Evolutionary conservation across 2,113 vertebrate genomes (phyloP).

Genomic region (Daubentonia madagascariensis): DNA sequence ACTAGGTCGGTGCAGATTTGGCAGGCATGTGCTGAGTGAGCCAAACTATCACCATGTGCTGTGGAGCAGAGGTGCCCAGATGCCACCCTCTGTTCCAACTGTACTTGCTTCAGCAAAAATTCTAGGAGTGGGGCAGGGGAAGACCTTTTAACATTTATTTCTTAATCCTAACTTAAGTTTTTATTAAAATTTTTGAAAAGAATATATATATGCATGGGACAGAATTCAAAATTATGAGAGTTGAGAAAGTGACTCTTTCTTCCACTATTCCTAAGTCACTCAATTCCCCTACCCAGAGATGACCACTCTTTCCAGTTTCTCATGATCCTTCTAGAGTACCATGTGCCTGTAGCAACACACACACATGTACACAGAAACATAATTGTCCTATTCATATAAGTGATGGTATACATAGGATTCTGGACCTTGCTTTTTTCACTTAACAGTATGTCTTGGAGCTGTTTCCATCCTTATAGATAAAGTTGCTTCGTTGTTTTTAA

Average conservation of each 20-base stretch:
- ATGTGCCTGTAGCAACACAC: not conserved
- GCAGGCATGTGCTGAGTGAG: too few relatives aligned
- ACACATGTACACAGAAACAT: not conserved
- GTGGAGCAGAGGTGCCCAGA: not conserved
- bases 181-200: not conserved
- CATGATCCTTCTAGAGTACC: not conserved
- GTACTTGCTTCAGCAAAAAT: not conserved
- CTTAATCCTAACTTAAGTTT: not conserved
- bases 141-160: not conserved
- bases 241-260: not conserved
- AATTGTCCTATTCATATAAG: not conserved
- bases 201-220: not conserved
- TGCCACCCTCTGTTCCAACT: fast-evolving
- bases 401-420: not conserved
- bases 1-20: too few relatives aligned
- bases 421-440: not conserved
- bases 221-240: not conserved
- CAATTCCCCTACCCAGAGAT: not conserved
- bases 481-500: not conserved
- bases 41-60: fast-evolving
- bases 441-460: not conserved
- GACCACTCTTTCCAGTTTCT: not conserved
- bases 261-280: not conserved
- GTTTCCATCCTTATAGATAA: not conserved
- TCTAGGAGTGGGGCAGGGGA: not conserved